phyloP scores from a whole-genome alignment of 2,888 invertebrate genomes.

The Saturnia japonica region DNA sequence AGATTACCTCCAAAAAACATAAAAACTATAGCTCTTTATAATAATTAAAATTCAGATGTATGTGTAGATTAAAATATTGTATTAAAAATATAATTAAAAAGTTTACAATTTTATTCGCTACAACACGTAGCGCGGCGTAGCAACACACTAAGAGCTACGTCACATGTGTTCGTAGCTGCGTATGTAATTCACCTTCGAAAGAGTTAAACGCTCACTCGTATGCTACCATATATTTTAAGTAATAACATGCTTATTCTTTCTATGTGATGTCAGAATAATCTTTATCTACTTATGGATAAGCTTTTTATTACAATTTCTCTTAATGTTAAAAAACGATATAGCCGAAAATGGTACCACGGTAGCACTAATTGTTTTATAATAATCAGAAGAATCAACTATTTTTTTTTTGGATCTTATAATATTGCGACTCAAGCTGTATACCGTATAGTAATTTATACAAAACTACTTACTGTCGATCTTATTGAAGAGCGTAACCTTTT shows the following conservation, averaged over 20 bases:
- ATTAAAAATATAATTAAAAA: background rate
- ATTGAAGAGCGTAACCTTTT: too few species aligned
- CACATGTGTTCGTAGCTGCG: conserved; percentile 6
- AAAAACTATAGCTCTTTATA: too few species aligned
- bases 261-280: background rate
- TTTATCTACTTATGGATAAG: background rate
- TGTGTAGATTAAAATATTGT: too few species aligned
- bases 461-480: too few species aligned
- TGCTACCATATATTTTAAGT: background rate
- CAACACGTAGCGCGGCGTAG: background rate
- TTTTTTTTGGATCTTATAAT: too few species aligned
- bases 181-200: background rate
- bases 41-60: too few species aligned
- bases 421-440: too few species aligned
- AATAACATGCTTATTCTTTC: background rate
- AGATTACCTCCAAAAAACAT: background rate
- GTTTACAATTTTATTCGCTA: background rate
- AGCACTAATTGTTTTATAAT: too few species aligned
- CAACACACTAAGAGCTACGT: conserved; percentile 2
- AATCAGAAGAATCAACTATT: too few species aligned
- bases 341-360: background rate
- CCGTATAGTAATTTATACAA: too few species aligned
- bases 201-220: background rate
- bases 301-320: background rate
- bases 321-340: background rate